Base-by-base conservation (phyloP, 1,140 invertebrate genomes). In the Wasmannia auropunctata region DNA sequence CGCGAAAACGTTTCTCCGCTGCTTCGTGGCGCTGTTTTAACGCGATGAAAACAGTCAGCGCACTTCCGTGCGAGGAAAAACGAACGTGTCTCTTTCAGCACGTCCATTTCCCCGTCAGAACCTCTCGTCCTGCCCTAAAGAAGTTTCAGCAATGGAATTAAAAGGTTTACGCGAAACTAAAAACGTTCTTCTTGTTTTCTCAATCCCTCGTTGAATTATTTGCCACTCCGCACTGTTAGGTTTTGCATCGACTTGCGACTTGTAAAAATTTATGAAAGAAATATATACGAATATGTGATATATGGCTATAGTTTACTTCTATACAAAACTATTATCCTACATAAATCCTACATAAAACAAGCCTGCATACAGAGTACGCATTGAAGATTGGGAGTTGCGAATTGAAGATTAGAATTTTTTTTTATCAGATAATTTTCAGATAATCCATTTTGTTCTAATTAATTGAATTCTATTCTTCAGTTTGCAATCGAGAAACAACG, bases 41-140 rank as follows among this genome's bases (percentile, higher is more conserved):
- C 76, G 60, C 51, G 63, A 80, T 60, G 76, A 67, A 77, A 67
- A 85, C 60, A 81, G 76, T 79, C 51, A 31, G 40, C 76, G 67
- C 67, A 58, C 79, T 72, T 74, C 67, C n/a, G 25, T 37, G 14
- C 0, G 51, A 25, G 37, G 51, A 83, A 83, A 83, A 83, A 83
- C 79, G 79, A 83, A 83, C 28, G 72, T 85, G 81, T 85, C 81
- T 76, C 70, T 85, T 77, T 85, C 81, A 83, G 25, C 67, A 28
- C 49, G 79, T 81, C 79, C 51, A 83, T 83, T 83, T 74, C n/a
- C 67, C 56, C 79, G 79, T 77, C 46, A 49, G 81, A 76, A 85
- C 6, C 56, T 74, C 51, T 83, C 22, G 51, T 14, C 51, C 25
- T 34, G 51, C 79, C 37, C 65, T 8, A 74, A 83, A 72, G 79